Percentiles rank a stretch among this genome's conserved stretches.
Conservation (phyloP, 1,140 invertebrate species). For the Bombus superbus region DNA sequence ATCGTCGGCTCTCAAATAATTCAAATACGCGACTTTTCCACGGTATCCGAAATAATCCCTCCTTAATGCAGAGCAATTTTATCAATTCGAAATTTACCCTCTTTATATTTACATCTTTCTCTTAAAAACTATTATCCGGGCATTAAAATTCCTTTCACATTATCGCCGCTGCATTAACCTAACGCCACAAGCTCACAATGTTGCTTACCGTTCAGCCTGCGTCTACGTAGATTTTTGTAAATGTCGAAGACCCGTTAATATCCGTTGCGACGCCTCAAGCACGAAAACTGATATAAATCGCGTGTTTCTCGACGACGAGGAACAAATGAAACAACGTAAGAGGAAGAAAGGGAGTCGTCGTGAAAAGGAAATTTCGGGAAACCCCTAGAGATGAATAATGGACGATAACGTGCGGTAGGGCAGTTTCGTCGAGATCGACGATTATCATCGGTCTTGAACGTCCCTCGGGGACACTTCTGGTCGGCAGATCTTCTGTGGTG, state of each 20-base stretch:
- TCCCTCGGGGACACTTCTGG: slow-evolving; percentile 45
- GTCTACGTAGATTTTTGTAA: background rate
- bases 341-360: slow-evolving; percentile 12
- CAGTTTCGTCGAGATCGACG: slow-evolving; percentile 51
- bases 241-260: background rate
- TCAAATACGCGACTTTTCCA: too few species aligned
- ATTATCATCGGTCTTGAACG: slow-evolving; percentile 50
- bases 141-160: too few species aligned
- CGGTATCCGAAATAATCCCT: too few species aligned
- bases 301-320: background rate
- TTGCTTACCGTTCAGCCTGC: background rate
- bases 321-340: background rate
- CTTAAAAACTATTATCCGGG: too few species aligned
- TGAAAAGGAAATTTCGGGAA: slow-evolving; percentile 62
- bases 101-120: too few species aligned
- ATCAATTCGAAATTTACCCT: too few species aligned
- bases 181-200: background rate
- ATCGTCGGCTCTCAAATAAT: too few species aligned
- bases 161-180: too few species aligned
- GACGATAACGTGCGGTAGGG: slow-evolving; percentile 68
- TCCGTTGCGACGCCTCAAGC: background rate
- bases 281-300: background rate
- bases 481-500: background rate
- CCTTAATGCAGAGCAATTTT: too few species aligned
- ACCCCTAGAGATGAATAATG: slow-evolving; percentile 51